phyloP scores from a whole-genome alignment of 2,888 invertebrate genomes.

The Metacarcinus magister region DNA sequence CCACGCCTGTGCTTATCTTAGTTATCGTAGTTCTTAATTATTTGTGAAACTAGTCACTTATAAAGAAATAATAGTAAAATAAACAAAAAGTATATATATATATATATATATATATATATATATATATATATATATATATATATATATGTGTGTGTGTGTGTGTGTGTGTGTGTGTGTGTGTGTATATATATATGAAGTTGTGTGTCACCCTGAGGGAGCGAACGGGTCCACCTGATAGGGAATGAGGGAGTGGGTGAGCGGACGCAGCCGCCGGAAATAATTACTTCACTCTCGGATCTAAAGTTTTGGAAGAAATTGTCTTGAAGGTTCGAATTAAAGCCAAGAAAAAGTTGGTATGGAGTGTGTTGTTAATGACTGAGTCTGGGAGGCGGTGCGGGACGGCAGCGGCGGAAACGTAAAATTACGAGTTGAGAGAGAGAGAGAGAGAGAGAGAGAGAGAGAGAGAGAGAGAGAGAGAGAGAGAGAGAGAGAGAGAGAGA shows the following conservation, averaged over 20 bases:
- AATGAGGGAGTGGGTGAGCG: not conserved
- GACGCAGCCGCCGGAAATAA: constrained; percentile 33
- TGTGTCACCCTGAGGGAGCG: not conserved
- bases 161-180: not conserved
- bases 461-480: constrained; percentile 15
- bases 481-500: constrained; percentile 9
- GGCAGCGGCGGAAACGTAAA: constrained; percentile 18
- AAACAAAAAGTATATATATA: too few species aligned
- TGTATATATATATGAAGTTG: not conserved
- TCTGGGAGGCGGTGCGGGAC: constrained; percentile 28
- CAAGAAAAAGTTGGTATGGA: constrained; percentile 54
- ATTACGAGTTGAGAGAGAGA: not conserved
- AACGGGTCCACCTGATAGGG: not conserved
- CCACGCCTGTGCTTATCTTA: not conserved
- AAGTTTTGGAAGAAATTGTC: constrained; percentile 41
- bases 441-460: constrained; percentile 64
- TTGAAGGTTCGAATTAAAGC: constrained; percentile 50
- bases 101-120: too few species aligned
- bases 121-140: not conserved
- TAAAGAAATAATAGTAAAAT: too few species aligned
- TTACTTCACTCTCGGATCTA: constrained; percentile 30
- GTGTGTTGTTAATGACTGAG: constrained; percentile 44
- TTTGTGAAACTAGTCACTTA: too few species aligned
- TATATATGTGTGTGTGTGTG: not conserved
- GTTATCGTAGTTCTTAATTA: too few species aligned